Base-by-base conservation (phyloP, 2,113 vertebrate genomes). In the Dissostichus mawsoni region DNA sequence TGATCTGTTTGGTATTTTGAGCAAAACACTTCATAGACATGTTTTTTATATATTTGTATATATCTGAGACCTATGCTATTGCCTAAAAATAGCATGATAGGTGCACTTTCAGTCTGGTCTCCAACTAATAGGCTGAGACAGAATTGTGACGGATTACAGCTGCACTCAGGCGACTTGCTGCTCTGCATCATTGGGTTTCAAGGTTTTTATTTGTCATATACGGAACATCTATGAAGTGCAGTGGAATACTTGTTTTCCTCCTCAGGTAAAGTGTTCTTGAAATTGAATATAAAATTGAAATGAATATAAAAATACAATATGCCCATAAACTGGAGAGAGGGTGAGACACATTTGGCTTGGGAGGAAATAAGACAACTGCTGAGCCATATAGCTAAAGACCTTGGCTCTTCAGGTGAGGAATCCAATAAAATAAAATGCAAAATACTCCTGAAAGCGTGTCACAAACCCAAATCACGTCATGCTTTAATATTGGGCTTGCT, bases 101-200 rank as follows among this genome's bases (percentile, higher is more conserved):
- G 29, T 29, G 29, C 3, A 3, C 29, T 29, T 29, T 29, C 41
- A 3, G 16, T 56, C 41, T 76, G 72, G 36, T 57, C 36, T 72
- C 48, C 56, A 63, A 50, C 36, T 64, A 68, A 81, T 41, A 29
- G 23, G 16, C 4, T 14, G 4, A 11, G 44, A 62, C 47, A 36
- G 41, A 82, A 45, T 75, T 53, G 66, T 71, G 66, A 62, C 36
- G 58, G 62, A 74, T 8, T 4, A 20, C 41, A 78, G 44, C 41
- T 23, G 25, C 36, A 45, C 33, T 18, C 16, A 23, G 52, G 7
- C 17, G 52, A 20, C n/a, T 48, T 17, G 9, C 48, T 18, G 25
- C 25, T 48, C 44, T 20, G 48, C 52, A 41, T 67, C 5, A 45
- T 44, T 44, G 36, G 16, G 29, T 36, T 61, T 18, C 4, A 41